A percentile compares a stretch with the other conserved stretches of the same genome.
These are phyloP conservation scores for Polymixis lichenea DNA, from an alignment of 2,888 invertebrate genomes.

Conservation along the genomic window DNA sequence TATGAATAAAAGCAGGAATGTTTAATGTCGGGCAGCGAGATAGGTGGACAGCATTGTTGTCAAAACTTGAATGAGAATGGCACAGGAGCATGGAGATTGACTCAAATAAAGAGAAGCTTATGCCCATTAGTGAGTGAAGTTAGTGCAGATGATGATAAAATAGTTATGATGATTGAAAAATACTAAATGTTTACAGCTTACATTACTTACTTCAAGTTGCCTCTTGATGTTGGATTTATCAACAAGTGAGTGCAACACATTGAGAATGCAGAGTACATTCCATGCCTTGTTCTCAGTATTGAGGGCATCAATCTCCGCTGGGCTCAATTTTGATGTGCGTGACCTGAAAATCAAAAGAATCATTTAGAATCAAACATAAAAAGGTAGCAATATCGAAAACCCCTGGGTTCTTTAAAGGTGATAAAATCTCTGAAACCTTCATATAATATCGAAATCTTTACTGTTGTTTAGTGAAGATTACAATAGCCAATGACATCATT, in stretches of 20 bases:
- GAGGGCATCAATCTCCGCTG: constrained; percentile 94
- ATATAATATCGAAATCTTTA: not conserved
- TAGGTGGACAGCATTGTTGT: not conserved
- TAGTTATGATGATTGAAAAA: constrained; percentile 36
- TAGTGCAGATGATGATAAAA: constrained; percentile 26
- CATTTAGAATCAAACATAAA: constrained; percentile 1
- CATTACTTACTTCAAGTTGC: constrained; percentile 95
- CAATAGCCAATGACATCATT: not conserved
- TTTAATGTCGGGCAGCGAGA: no score
- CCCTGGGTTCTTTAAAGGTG: no score
- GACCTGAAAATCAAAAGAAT: constrained; percentile 79
- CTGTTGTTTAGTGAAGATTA: not conserved
- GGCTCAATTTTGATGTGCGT: constrained; percentile 93
- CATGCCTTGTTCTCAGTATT: constrained; percentile 97
- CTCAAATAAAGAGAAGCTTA: constrained; percentile 9
- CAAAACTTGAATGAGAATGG: not conserved
- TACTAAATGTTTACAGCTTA: constrained; percentile 55
- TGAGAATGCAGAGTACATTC: constrained; percentile 99
- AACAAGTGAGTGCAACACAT: constrained; percentile 99
- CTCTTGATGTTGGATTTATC: constrained; percentile 99
- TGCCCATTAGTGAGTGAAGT: not conserved
- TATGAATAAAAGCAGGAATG: not conserved
- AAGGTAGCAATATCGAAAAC: not conserved
- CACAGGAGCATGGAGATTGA: not conserved
- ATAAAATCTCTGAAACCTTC: not conserved